These are phyloP conservation scores for Gallinago paraguaiae DNA, from an alignment of 2,113 vertebrate genomes.

Conservation along the genomic window DNA sequence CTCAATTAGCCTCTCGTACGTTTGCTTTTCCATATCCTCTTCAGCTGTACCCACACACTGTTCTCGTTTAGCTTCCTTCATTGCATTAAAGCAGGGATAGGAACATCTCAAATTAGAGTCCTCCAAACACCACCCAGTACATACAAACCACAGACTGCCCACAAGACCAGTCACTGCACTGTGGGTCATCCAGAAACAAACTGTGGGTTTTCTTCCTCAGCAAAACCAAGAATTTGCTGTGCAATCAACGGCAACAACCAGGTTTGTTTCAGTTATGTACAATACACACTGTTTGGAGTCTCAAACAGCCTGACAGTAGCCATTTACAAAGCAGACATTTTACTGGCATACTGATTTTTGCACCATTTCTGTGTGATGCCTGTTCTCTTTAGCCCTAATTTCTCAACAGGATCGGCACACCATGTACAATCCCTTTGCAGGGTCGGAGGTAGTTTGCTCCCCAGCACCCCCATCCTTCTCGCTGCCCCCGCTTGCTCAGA, in stretches of 20 bases:
- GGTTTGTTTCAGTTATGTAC: background rate
- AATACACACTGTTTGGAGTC: background rate
- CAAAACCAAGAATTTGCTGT: background rate
- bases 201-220: background rate
- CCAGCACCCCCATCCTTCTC: background rate
- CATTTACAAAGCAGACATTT: background rate
- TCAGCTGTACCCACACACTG: background rate
- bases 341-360: background rate
- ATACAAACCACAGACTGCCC: background rate
- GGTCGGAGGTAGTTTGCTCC: background rate
- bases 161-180: background rate
- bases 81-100: background rate
- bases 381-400: background rate
- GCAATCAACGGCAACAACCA: background rate
- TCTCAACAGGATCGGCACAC: background rate
- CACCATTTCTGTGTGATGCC: background rate
- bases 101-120: background rate
- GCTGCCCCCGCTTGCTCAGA: background rate
- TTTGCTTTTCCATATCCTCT: background rate
- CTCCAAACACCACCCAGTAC: background rate
- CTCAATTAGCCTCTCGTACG: fast-evolving
- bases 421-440: background rate
- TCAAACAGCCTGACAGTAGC: background rate
- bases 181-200: background rate
- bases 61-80: background rate